A percentile compares a stretch with the other conserved stretches of the same genome.
Conservation (phyloP, 2,797 vertebrate species). For the Gobionotothen gibberifrons region DNA sequence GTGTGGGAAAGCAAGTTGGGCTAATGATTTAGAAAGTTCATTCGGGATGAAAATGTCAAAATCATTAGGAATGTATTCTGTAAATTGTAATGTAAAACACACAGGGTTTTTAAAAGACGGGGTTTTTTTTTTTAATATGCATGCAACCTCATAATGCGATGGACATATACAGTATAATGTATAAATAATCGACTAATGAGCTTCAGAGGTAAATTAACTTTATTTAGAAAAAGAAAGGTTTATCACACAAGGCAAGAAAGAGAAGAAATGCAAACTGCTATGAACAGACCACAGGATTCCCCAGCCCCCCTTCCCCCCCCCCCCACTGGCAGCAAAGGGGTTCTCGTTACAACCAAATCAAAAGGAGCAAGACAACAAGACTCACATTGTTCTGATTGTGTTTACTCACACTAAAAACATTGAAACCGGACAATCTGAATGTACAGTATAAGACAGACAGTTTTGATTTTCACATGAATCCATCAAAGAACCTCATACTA, state of each 20-base stretch:
- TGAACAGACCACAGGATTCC: conserved; percentile 91
- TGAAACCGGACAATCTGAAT: conserved; percentile 74
- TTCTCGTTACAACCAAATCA: conserved; percentile 93
- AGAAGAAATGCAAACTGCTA: conserved; percentile 92
- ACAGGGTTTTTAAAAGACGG: background rate
- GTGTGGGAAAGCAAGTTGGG: conserved; percentile 76
- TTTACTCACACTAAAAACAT: conserved; percentile 82
- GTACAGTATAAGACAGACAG: conserved; percentile 78
- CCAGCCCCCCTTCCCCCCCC: conserved; percentile 43
- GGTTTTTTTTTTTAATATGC: background rate
- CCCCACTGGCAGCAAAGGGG: conserved; percentile 84
- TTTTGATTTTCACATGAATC: conserved; percentile 78
- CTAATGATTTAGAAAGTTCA: conserved; percentile 58
- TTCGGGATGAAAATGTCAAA: conserved; percentile 46
- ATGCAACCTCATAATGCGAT: background rate
- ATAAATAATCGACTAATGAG: conserved; percentile 39
- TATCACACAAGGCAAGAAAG: conserved; percentile 94
- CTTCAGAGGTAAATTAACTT: conserved; percentile 89
- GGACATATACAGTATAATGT: background rate
- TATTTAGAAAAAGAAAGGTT: conserved; percentile 95
- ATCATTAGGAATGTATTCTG: conserved; percentile 21
- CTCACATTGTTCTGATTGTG: conserved; percentile 81
- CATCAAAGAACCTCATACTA: conserved; percentile 75
- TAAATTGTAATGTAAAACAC: conserved; percentile 4
- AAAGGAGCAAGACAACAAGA: conserved; percentile 84